These are phyloP conservation scores for Muntiacus reevesi DNA, from an alignment of 2,113 vertebrate genomes.

Conservation along the genomic window DNA sequence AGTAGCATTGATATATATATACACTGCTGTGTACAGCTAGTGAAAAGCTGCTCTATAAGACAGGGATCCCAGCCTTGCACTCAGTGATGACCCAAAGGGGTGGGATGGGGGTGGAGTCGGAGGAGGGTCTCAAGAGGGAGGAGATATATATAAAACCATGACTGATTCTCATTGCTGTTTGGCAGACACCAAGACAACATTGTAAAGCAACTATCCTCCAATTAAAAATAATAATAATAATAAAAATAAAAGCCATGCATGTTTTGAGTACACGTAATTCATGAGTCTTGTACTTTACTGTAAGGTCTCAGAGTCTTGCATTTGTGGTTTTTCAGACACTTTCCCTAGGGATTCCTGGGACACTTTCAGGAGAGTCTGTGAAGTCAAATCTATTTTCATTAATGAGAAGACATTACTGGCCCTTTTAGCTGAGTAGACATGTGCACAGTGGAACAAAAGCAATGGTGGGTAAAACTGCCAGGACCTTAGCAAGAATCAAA, in stretches of 20 bases:
- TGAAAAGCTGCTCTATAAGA: rapidly evolving
- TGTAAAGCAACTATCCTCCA: background rate
- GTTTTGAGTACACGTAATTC: background rate
- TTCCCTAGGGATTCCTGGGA: background rate
- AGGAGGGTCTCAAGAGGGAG: background rate
- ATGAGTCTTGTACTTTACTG: background rate
- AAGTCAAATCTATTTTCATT: background rate
- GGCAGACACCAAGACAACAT: background rate
- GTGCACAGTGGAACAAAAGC: background rate
- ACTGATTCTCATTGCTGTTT: background rate
- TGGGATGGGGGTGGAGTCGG: background rate
- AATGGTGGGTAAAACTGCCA: background rate
- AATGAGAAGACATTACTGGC: background rate
- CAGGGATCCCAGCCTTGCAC: background rate
- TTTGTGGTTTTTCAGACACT: background rate
- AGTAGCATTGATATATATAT: background rate
- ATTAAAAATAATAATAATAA: background rate
- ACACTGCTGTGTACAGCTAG: background rate
- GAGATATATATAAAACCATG: background rate
- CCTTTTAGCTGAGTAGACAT: background rate
- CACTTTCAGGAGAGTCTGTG: background rate
- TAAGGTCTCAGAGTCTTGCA: background rate
- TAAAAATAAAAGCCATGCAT: background rate
- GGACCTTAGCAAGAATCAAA: background rate
- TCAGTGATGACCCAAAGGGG: background rate